phyloP scores from a whole-genome alignment of 1,140 invertebrate species.

The Drosophila neocordata region DNA sequence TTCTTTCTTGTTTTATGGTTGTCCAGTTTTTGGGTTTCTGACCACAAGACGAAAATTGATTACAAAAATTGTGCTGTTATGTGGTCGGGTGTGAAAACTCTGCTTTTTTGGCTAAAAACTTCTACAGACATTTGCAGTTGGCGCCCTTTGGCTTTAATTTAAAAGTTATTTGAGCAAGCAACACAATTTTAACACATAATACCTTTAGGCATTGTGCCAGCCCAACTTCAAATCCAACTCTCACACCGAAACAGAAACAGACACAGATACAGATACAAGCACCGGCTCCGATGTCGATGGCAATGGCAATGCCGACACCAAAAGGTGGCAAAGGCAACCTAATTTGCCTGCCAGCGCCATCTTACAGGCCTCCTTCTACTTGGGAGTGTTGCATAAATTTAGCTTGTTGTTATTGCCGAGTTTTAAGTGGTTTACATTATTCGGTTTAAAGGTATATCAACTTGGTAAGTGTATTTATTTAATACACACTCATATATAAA shows the following conservation, averaged over 20 bases:
- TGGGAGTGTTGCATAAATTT: constrained; percentile 60
- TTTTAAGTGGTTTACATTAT: constrained; percentile 81
- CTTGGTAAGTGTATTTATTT: constrained; percentile 81
- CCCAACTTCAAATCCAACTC: not conserved
- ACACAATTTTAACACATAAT: constrained; percentile 77
- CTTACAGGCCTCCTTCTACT: constrained; percentile 14
- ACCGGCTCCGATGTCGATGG: not conserved
- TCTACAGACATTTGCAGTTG: constrained; percentile 27
- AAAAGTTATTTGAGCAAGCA: constrained; percentile 75
- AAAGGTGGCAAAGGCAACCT: constrained; percentile 51
- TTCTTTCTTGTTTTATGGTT: not conserved
- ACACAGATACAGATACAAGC: too few species aligned
- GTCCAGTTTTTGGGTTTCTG: constrained; percentile 28
- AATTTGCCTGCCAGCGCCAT: constrained; percentile 57
- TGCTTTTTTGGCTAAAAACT: constrained; percentile 41
- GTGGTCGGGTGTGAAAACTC: constrained; percentile 52
- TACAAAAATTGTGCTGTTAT: constrained; percentile 64
- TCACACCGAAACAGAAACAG: too few species aligned
- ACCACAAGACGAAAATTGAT: constrained; percentile 77
- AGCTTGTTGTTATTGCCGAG: constrained; percentile 72
- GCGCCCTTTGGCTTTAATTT: constrained; percentile 70
- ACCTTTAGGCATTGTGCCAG: constrained; percentile 50
- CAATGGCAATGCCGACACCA: constrained; percentile 7
- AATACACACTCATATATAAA: constrained; percentile 53
- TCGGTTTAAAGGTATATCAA: constrained; percentile 79